Percentiles rank a stretch among this genome's conserved stretches.
Evolutionary conservation across 2,797 vertebrate genomes (phyloP).

Genomic region (Cichlasoma orientale): DNA sequence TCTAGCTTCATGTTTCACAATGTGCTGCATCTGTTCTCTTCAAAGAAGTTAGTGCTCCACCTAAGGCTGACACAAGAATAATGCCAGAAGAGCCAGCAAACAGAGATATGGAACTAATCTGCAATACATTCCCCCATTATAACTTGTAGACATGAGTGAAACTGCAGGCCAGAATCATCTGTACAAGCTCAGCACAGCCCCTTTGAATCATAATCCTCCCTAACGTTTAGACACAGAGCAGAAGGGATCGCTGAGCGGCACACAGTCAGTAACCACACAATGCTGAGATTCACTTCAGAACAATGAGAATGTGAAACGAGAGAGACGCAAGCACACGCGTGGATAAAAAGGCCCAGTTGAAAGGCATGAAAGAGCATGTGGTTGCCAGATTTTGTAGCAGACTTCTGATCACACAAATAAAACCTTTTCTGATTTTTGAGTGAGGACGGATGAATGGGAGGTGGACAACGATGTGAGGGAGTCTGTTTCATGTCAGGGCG

Average conservation of each 20-base stretch:
- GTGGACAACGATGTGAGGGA: constrained; percentile 27
- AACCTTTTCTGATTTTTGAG: constrained; percentile 50
- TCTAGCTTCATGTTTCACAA: constrained; percentile 5
- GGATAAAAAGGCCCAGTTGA: constrained; percentile 38
- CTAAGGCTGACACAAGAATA: background rate
- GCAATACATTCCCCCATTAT: constrained; percentile 10
- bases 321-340: constrained; percentile 56
- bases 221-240: constrained; percentile 27
- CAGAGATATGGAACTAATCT: constrained; percentile 21
- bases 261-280: constrained; percentile 59
- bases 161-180: constrained; percentile 15
- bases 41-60: constrained; percentile 10
- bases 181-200: constrained; percentile 19
- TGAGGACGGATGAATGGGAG: constrained; percentile 31
- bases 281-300: constrained; percentile 67
- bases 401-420: constrained; percentile 60
- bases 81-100: constrained; percentile 25
- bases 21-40: constrained; percentile 7
- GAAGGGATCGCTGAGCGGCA: constrained; percentile 32
- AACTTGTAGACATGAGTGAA: constrained; percentile 29
- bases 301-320: constrained; percentile 45
- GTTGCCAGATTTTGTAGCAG: constrained; percentile 68
- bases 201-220: constrained; percentile 39
- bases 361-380: constrained; percentile 70
- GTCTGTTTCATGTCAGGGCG: constrained; percentile 40